These are phyloP conservation scores for Anseranas semipalmata DNA, from an alignment of 2,113 vertebrate species.

Conservation along the genomic window DNA sequence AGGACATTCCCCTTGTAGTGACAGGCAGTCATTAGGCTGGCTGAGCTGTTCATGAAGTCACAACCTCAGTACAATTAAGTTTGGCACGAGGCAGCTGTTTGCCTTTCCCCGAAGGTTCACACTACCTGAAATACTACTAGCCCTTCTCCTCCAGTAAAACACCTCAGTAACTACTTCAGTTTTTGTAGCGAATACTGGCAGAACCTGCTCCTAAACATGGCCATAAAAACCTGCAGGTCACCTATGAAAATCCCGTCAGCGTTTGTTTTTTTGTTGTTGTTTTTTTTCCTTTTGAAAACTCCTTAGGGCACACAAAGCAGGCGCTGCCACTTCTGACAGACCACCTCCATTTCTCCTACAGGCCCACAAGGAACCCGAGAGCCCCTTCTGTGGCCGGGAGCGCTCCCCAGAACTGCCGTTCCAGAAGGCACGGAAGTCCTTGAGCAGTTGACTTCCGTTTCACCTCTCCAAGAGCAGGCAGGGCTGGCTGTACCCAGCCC, in stretches of 20 bases:
- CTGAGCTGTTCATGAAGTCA: neutral
- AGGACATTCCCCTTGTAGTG: neutral
- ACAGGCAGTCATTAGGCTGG: neutral
- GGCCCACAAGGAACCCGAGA: neutral
- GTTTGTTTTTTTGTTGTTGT: too few relatives aligned
- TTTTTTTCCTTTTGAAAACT: neutral
- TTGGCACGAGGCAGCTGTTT: accelerated
- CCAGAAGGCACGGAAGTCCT: neutral
- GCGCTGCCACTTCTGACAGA: accelerated
- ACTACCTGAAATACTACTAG: neutral
- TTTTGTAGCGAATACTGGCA: neutral
- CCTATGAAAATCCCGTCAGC: neutral
- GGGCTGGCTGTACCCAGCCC: accelerated
- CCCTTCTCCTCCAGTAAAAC: neutral
- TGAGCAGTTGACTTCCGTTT: too few relatives aligned
- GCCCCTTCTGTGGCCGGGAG: accelerated
- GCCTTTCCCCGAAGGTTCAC: neutral
- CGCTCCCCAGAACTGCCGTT: neutral
- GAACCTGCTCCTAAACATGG: neutral
- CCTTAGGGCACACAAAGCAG: accelerated
- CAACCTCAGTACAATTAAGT: neutral
- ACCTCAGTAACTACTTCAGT: neutral
- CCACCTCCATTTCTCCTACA: too few relatives aligned
- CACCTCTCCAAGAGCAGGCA: neutral
- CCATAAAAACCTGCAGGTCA: neutral